A percentile compares a stretch with the other conserved stretches of the same genome.
These are phyloP conservation scores for Amphipyra tragopoginis DNA, from an alignment of 2,888 invertebrate genomes.

Conservation along the genomic window DNA sequence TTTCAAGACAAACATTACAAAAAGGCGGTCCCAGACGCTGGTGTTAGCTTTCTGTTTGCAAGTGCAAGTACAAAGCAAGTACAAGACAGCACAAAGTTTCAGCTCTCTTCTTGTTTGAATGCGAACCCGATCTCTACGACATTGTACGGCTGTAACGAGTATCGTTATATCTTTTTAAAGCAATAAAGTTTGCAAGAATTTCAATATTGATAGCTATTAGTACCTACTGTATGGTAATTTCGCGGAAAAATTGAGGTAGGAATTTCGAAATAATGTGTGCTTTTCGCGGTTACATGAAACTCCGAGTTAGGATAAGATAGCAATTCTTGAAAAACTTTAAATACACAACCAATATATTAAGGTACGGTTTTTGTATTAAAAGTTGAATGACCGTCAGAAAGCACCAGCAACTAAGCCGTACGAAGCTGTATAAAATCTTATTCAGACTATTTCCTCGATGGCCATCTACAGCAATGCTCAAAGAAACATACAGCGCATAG, in stretches of 20 bases:
- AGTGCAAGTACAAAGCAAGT: conserved; percentile 42
- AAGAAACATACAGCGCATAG: neutral
- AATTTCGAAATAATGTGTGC: neutral
- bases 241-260: conserved; percentile 2
- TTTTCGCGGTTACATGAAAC: too few species aligned
- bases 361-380: too few species aligned
- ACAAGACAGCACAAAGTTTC: conserved; percentile 45
- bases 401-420: too few species aligned
- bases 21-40: conserved; percentile 39
- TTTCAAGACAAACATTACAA: conserved; percentile 46
- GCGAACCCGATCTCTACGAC: conserved; percentile 45
- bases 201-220: conserved; percentile 15
- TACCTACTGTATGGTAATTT: conserved; percentile 16
- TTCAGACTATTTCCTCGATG: too few species aligned
- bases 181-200: conserved; percentile 24
- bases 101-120: conserved; percentile 47
- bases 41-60: conserved; percentile 42
- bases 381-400: too few species aligned
- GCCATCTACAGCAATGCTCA: too few species aligned
- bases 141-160: conserved; percentile 30
- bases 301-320: too few species aligned
- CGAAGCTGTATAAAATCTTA: too few species aligned
- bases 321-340: too few species aligned
- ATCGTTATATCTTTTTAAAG: conserved; percentile 36
- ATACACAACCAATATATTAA: too few species aligned